phyloP scores from a whole-genome alignment of 2,797 vertebrate genomes.

The Takifugu ocellatus region DNA sequence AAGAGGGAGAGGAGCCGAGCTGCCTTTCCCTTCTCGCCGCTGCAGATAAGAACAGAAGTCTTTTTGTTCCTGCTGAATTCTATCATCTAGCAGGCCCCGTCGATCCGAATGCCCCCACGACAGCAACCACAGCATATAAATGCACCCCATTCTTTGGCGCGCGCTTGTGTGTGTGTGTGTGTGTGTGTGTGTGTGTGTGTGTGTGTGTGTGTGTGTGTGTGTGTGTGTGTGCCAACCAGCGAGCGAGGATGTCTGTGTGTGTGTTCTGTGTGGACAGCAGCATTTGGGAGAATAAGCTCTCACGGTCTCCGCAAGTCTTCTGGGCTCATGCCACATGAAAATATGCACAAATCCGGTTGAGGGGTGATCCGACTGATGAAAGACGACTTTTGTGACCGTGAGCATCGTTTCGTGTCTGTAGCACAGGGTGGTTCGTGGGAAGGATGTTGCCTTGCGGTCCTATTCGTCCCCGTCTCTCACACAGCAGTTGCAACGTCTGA shows the following conservation, averaged over 20 bases:
- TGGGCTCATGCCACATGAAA: conserved; percentile 29
- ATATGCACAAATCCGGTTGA: conserved; percentile 38
- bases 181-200: conserved; percentile 11
- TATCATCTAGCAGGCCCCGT: conserved; percentile 69
- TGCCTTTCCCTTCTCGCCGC: conserved; percentile 48
- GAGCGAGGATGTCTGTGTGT: neutral
- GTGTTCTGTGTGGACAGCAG: conserved; percentile 25
- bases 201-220: neutral
- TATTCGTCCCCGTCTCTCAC: neutral
- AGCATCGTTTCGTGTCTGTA: conserved; percentile 13
- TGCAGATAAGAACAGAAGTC: conserved; percentile 77
- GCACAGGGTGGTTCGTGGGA: conserved; percentile 3
- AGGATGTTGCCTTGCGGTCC: neutral
- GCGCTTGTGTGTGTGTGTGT: neutral
- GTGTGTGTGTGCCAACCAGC: neutral
- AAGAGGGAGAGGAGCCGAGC: conserved; percentile 19
- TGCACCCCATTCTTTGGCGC: conserved; percentile 71
- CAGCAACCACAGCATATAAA: conserved; percentile 79
- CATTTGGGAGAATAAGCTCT: conserved; percentile 56
- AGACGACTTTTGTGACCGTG: conserved; percentile 29
- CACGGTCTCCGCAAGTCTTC: conserved; percentile 51
- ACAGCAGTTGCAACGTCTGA: neutral
- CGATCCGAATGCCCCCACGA: conserved; percentile 68
- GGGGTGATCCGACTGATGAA: conserved; percentile 33
- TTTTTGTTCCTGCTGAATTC: conserved; percentile 79